Evolutionary conservation across 2,888 invertebrate genomes (phyloP), one percentile per base, ranked within the genome.

Genomic region (Ochropacha duplaris): DNA sequence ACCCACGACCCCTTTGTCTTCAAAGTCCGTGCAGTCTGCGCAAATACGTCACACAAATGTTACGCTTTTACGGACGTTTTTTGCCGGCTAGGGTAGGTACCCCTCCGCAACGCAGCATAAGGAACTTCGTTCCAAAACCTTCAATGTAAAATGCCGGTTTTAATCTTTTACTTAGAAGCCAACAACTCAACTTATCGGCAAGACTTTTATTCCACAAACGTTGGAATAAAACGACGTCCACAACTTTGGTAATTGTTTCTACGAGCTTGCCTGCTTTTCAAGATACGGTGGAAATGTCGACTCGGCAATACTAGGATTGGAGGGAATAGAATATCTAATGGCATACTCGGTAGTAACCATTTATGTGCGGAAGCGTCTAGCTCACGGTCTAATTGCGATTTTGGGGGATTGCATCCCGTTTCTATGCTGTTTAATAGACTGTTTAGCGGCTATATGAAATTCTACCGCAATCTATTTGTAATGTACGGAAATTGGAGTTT

Each of bases 271-370:
- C 68, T 78, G 80, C 67, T 60, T 57, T 56, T 58, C 54, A 61
- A 76, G 79, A 79, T 79, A 77, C 51, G 66, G 62, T 57, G 66
- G 64, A 70, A 69, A 58, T 64, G 74, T 64, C 61, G 66, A 70
- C 66, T 66, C 57, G 51, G 68, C 73, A 67, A 62, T 57, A 57
- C 59, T 55, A 44, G 56, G 61, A 68, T 69, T 64, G 66, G 58
- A 64, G 57, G 56, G 66, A 71, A 68, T 68, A 65, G 68, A 71
- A 71, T 75, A 71, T 64, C 57, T 63, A 52, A 22, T 19, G 52
- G 24, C 24, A 26, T 24, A 26, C 22, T 19, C 26, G 50, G 26
- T 50, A 50, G 54, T 19, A 0, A 22, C 19, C 22, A 26, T 50
- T 56, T 54, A 56, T 55, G 55, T 61, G 55, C 61, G 64, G 59